Conservation (phyloP, 2,888 invertebrate species). For the Ormyrus thymus region DNA sequence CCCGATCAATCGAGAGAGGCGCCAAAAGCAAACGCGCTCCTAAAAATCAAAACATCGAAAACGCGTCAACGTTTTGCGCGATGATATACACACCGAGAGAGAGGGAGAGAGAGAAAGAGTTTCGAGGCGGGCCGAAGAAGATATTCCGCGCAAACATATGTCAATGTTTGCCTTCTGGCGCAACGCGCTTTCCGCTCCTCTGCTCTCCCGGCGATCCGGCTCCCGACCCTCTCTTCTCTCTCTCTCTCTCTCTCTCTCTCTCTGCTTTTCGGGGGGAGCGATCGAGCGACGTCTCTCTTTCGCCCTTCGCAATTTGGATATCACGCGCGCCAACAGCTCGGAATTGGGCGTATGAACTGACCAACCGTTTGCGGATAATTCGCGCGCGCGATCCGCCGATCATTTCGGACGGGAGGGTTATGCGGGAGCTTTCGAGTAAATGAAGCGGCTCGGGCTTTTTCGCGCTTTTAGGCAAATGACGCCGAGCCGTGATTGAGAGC, state of each 20-base stretch:
- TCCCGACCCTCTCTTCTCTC: slow-evolving; percentile 58
- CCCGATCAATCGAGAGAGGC: slow-evolving; percentile 19
- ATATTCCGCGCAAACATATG: slow-evolving; percentile 70
- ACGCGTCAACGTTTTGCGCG: neutral
- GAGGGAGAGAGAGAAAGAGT: neutral
- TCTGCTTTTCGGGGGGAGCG: neutral
- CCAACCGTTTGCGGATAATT: slow-evolving; percentile 24
- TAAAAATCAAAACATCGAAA: neutral
- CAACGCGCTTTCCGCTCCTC: slow-evolving; percentile 69
- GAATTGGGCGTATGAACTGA: slow-evolving; percentile 31
- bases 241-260: too few species aligned
- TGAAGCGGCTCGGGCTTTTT: neutral
- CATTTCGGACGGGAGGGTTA: neutral
- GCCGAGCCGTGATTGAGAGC: too few species aligned
- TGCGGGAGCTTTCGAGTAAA: neutral
- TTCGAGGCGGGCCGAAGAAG: slow-evolving; percentile 25
- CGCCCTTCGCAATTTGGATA: slow-evolving; percentile 12
- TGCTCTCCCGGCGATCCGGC: slow-evolving; percentile 52
- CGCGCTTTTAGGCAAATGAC: too few species aligned
- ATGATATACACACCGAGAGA: neutral
- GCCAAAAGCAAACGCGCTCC: too few species aligned
- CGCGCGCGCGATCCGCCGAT: neutral
- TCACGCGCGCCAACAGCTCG: neutral
- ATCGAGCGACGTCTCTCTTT: slow-evolving; percentile 9
- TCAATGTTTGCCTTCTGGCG: slow-evolving; percentile 71